These are phyloP conservation scores for Neoitamus cyanurus DNA, from an alignment of 2,888 invertebrate genomes.

Conservation along the genomic window DNA sequence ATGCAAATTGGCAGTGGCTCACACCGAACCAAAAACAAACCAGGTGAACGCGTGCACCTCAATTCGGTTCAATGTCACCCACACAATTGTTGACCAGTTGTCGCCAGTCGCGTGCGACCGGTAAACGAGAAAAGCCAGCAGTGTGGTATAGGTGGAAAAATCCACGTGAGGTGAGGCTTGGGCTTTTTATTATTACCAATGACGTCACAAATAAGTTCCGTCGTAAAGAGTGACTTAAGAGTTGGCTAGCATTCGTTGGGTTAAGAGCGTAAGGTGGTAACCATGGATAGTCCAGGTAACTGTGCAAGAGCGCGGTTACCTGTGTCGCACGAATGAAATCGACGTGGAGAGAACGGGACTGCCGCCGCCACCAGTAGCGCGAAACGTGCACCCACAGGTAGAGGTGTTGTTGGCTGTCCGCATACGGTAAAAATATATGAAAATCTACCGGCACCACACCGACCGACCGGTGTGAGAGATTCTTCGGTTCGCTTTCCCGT, in stretches of 20 bases:
- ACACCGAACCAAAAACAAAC: neutral
- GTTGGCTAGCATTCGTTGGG: neutral
- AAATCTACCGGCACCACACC: neutral
- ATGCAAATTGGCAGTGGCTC: neutral
- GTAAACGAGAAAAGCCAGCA: neutral
- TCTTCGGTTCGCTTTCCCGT: slow-evolving; percentile 10
- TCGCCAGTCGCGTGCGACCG: neutral
- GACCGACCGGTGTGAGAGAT: neutral
- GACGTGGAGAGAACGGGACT: neutral
- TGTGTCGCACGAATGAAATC: neutral
- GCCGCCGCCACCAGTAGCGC: neutral
- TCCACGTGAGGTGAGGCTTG: neutral
- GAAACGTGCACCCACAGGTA: slow-evolving; percentile 5
- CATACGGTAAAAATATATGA: neutral
- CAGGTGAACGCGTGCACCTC: neutral
- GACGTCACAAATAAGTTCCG: neutral
- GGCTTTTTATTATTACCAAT: neutral
- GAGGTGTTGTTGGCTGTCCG: neutral
- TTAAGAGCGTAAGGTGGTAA: neutral
- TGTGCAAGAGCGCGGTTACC: neutral
- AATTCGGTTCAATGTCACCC: neutral
- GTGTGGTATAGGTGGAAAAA: neutral
- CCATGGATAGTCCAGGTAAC: neutral
- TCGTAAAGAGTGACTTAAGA: neutral
- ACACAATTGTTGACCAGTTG: neutral